These are phyloP conservation scores for Orientallactaga sibirica DNA, from an alignment of 2,797 vertebrate species.

Conservation along the genomic window DNA sequence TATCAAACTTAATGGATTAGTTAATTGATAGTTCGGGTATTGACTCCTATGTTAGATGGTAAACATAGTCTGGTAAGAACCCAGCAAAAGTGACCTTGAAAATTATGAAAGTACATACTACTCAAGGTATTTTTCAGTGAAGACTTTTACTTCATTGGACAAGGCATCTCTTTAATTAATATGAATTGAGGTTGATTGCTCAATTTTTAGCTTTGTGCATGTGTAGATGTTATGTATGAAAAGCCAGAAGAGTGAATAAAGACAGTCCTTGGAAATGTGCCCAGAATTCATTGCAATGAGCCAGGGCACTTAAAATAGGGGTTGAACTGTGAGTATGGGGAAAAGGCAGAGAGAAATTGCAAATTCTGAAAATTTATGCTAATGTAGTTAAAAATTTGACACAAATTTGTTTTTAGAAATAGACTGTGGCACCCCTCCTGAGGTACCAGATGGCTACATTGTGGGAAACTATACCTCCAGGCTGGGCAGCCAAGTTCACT, in stretches of 20 bases:
- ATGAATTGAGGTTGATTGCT: background rate
- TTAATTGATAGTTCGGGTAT: constrained; percentile 10
- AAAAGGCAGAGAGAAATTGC: background rate
- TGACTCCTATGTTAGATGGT: background rate
- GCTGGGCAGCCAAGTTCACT: constrained; percentile 88
- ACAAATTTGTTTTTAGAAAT: constrained; percentile 88
- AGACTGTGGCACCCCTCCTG: constrained; percentile 89
- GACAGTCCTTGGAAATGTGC: background rate
- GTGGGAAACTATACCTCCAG: constrained; percentile 88
- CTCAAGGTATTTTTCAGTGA: constrained; percentile 24
- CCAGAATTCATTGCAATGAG: constrained; percentile 36
- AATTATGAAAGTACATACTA: constrained; percentile 11
- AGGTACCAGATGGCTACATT: constrained; percentile 87
- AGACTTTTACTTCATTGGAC: background rate
- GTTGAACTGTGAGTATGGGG: background rate
- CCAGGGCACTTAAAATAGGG: background rate
- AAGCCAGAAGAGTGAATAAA: background rate
- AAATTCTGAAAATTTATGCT: constrained; percentile 53
- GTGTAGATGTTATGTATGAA: background rate
- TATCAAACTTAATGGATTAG: background rate
- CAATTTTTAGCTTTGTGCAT: constrained; percentile 20
- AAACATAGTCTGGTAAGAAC: constrained; percentile 24
- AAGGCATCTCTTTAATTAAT: background rate
- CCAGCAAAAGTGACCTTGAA: constrained; percentile 13
- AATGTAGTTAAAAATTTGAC: constrained; percentile 33